Conservation (phyloP, 2,888 invertebrate species). For the Esperia sulphurella region DNA sequence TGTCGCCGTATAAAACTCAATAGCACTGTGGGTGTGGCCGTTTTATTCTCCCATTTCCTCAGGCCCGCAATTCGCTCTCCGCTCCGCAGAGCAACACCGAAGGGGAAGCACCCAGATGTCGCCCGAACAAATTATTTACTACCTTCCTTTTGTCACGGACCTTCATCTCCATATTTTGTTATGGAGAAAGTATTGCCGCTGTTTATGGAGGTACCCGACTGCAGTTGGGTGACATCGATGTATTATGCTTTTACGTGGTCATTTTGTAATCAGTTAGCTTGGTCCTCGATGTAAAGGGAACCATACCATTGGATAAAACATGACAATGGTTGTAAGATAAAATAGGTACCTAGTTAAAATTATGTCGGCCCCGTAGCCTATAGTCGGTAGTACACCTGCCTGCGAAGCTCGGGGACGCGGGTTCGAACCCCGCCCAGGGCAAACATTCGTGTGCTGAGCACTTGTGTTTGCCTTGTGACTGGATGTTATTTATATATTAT, state of each 20-base stretch:
- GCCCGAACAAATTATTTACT: constrained; percentile 73
- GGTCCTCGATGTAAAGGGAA: too few species aligned
- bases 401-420: too few species aligned
- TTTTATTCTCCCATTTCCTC: constrained; percentile 53
- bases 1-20: constrained; percentile 41
- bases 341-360: too few species aligned
- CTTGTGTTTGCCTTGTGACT: too few species aligned
- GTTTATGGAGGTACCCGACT: constrained; percentile 17
- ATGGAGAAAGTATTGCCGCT: constrained; percentile 31
- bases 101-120: constrained; percentile 75
- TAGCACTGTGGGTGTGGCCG: constrained; percentile 62
- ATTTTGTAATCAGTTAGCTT: too few species aligned
- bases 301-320: too few species aligned
- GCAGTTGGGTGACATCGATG: not conserved
- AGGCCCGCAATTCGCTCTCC: constrained; percentile 39
- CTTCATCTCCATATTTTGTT: constrained; percentile 50
- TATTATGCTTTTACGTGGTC: not conserved
- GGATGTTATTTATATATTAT: too few species aligned
- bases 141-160: constrained; percentile 50
- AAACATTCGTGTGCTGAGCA: too few species aligned
- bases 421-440: too few species aligned
- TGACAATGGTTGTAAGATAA: too few species aligned
- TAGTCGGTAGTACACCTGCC: too few species aligned
- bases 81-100: constrained; percentile 46
- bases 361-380: too few species aligned